Percentiles rank a stretch among this genome's conserved stretches.
Conservation (phyloP, 2,888 invertebrate genomes). For the Ypsolopha sequella region DNA sequence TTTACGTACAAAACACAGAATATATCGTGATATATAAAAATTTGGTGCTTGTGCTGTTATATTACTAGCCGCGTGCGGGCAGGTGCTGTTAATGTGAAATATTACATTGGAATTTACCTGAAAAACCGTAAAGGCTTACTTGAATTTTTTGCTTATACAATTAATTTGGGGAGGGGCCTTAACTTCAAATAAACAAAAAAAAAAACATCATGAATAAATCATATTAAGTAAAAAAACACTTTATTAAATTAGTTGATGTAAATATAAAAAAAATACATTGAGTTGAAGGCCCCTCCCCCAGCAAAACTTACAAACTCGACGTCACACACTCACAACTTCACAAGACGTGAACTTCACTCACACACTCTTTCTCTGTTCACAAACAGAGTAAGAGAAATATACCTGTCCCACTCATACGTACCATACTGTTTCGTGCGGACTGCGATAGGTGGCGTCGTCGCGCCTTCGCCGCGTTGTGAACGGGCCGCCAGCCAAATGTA, state of each 20-base stretch:
- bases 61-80: conserved; percentile 70
- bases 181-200: background rate
- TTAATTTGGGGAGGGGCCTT: background rate
- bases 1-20: conserved; percentile 61
- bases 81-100: conserved; percentile 66
- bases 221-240: too few species aligned
- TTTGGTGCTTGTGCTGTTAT: conserved; percentile 66
- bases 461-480: conserved; percentile 94
- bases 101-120: conserved; percentile 62
- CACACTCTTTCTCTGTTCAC: conserved; percentile 5
- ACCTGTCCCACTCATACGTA: conserved; percentile 69
- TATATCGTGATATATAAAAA: conserved; percentile 64
- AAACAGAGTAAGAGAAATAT: background rate
- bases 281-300: background rate
- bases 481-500: conserved; percentile 97
- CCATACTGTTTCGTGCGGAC: conserved; percentile 98
- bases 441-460: conserved; percentile 93
- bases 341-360: conserved; percentile 7
- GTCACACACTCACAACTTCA: background rate
- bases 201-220: too few species aligned
- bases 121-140: conserved; percentile 22
- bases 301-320: background rate
- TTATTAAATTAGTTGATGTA: background rate
- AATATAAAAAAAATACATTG: background rate
- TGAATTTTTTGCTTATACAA: background rate